Evolutionary conservation across 1,140 invertebrate genomes (phyloP), one percentile per base, ranked within the genome.

Genomic region (Odontomachus brunneus): DNA sequence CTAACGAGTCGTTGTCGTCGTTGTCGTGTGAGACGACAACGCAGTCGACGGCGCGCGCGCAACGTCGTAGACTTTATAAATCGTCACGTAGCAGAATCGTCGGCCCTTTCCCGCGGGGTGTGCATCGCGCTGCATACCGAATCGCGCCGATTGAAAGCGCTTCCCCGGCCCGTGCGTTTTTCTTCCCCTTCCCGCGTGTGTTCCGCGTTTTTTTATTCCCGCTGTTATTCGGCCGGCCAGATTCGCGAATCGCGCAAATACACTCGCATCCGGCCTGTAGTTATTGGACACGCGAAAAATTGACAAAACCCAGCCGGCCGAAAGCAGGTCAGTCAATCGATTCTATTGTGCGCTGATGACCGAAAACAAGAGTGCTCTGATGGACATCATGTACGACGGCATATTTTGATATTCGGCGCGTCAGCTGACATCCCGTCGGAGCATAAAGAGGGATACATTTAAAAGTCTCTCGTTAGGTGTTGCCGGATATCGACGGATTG

Each of bases 11-110:
- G 48, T 38, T 7, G 29, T 24, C 44, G 38, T 75, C n/a, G 24
- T 33, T 5, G 29, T 33, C 29, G 29, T 24, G 49, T 51, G 49
- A 7, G 26, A 65, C 62, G 19, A 15, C 67, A 26, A 38, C 62
- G 29, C 19, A 19, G 17, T 55, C 51, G 48, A 55, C 33, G 19
- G 55, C 17, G 60, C 17, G 24, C 29, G n/a, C 29, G n/a, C 33
- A 72, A 72, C 65, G 66, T 2, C 67, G 29, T 81, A 73, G 38
- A 44, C 38, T 86, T 86, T 84, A 74, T 87, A 87, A 87, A 88
- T 78, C 80, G 69, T 48, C 82, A 87, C 67, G 53, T 65, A 84
- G 59, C 74, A 81, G 5, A n/a, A n/a, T n/a, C 29, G 29, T 73
- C 59, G n/a, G n/a, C 67, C 51, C 73, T 65, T 69, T 69, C 22